Percentiles rank a stretch among this genome's conserved stretches.
These are phyloP conservation scores for Rhagophthalmus giganteus DNA, from an alignment of 2,888 invertebrate species.

Conservation along the genomic window DNA sequence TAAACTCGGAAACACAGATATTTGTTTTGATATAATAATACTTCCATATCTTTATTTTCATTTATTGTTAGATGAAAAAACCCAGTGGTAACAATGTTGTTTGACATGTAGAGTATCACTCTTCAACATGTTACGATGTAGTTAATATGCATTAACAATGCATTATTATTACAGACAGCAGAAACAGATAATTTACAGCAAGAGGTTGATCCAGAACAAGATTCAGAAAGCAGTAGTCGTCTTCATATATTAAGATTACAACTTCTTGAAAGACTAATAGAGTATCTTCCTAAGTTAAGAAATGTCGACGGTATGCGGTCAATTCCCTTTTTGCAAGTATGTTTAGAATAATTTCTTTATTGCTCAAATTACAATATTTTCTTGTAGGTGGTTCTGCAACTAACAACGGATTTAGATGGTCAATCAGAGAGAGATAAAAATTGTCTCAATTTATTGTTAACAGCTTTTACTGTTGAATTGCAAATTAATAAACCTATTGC, in stretches of 20 bases:
- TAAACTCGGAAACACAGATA: too few species aligned
- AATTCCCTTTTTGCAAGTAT: slow-evolving; percentile 89
- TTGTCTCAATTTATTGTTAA: slow-evolving; percentile 75
- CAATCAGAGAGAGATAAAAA: slow-evolving; percentile 78
- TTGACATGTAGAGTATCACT: too few species aligned
- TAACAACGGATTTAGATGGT: slow-evolving; percentile 86
- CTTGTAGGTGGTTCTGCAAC: slow-evolving; percentile 77
- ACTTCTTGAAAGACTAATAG: slow-evolving; percentile 74
- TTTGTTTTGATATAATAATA: too few species aligned
- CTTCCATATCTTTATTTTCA: too few species aligned
- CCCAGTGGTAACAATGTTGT: too few species aligned
- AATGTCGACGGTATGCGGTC: slow-evolving; percentile 81
- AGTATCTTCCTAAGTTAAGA: slow-evolving; percentile 75
- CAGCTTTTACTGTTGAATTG: slow-evolving; percentile 71
- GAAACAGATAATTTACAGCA: slow-evolving; percentile 44
- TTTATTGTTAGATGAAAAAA: too few species aligned
- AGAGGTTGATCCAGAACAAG: slow-evolving; percentile 46
- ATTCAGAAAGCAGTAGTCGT: slow-evolving; percentile 54
- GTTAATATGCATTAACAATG: background rate
- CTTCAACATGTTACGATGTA: too few species aligned
- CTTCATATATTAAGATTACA: slow-evolving; percentile 71
- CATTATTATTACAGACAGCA: slow-evolving; percentile 30
- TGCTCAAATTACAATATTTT: background rate
- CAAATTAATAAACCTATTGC: slow-evolving; percentile 66
- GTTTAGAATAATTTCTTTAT: slow-evolving; percentile 1